phyloP scores from a whole-genome alignment of 2,113 vertebrate genomes.

The Smithornis capensis region DNA sequence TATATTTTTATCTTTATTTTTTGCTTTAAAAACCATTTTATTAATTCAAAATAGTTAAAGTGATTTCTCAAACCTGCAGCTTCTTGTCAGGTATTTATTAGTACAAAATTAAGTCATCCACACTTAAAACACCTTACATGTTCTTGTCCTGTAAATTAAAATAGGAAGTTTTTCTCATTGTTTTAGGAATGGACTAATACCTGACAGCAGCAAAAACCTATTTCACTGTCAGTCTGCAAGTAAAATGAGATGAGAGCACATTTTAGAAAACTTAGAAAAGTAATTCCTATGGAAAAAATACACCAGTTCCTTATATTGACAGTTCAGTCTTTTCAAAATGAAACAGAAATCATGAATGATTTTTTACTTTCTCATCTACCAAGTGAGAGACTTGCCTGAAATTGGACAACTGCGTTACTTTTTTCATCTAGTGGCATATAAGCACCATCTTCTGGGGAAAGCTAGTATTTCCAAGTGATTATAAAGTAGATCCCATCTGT shows the following conservation, averaged over 20 bases:
- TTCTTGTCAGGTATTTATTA: not conserved
- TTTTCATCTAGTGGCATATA: slow-evolving; percentile 27
- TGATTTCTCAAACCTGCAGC: not conserved
- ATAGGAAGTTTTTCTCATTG: not conserved
- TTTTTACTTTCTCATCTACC: not conserved
- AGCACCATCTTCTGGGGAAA: slow-evolving; percentile 70
- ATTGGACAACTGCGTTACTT: fast-evolving
- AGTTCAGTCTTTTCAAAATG: not conserved
- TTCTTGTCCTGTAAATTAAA: not conserved
- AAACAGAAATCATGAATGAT: not conserved
- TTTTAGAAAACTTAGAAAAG: not conserved
- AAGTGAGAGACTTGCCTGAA: not conserved
- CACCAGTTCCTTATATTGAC: not conserved
- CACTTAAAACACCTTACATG: not conserved
- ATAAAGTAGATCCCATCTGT: not conserved
- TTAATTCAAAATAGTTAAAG: not conserved
- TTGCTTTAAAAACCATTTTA: not conserved
- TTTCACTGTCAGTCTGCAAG: not conserved
- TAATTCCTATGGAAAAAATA: not conserved
- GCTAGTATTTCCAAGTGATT: not conserved
- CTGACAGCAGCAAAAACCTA: not conserved
- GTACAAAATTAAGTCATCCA: not conserved
- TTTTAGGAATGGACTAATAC: not conserved
- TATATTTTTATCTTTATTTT: not conserved
- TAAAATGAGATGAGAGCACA: not conserved